Evolutionary conservation across 2,888 invertebrate genomes (phyloP), one percentile per base, ranked within the genome.

Genomic region (Synergus umbraculus): DNA sequence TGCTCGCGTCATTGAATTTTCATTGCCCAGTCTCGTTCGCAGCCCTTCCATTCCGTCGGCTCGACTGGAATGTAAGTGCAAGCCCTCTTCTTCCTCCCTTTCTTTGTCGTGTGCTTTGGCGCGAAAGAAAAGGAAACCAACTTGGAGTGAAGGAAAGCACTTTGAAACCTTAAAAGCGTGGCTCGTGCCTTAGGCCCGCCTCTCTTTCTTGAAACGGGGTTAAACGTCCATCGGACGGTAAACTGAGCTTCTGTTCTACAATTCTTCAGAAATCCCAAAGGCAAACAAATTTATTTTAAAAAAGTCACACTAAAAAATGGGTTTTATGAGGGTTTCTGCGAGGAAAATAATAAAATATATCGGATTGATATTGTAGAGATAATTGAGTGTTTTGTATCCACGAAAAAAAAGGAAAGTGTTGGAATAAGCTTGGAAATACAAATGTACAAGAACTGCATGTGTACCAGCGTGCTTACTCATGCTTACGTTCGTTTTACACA

Each of bases 1-100:
- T 85, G 86, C 83, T 85, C 85, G 84, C 82, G 83, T 86, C 88
- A 86, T 87, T 88, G 88, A 88, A 88, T 88, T 87, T 88, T 88
- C 87, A 87, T 86, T 85, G 87, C 85, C 77, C 82, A 60, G 69
- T 22, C 78, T 81, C 66, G 54, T 79, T 77, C 82, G 85, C 79
- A 77, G 67, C 18, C 77, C 69, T 80, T 78, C 80, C 77, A 76
- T 69, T 76, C 69, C 76, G 41, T 67, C 54, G 58, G 49, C 76
- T 37, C 9, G 58, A 22, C 69, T 15, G 54, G 43, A 73, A 69
- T 64, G 79, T 18, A 18, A 43, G 43, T 64, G 79, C 41, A 18
- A 43, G 43, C 18, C 10, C 64, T 46, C 43, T 60, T 66, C 67
- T 58, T 76, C 67, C 54, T 58, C 63, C 22, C 22, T 49, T 49